Evolutionary conservation across 2,888 invertebrate species (phyloP).

Genomic region (Eupithecia subumbrata): DNA sequence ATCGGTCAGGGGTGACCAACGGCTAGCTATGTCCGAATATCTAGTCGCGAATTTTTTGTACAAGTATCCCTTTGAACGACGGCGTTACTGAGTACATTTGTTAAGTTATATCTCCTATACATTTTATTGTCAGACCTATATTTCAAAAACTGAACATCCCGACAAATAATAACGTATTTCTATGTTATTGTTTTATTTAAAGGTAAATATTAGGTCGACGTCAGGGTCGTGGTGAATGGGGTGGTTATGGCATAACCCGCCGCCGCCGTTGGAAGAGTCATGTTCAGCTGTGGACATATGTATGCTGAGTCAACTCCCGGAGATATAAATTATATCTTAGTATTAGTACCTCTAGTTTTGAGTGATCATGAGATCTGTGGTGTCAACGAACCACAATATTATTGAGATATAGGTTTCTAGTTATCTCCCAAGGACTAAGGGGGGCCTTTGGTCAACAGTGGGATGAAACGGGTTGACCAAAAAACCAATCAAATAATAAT

Average conservation of each 20-base stretch:
- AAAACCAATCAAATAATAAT: neutral
- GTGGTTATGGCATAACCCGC: neutral
- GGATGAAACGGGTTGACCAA: neutral
- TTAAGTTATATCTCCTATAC: neutral
- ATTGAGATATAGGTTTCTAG: neutral
- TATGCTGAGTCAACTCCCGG: neutral
- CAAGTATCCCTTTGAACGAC: constrained; percentile 43
- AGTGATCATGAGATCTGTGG: neutral
- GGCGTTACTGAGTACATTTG: neutral
- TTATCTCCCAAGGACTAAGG: too few species aligned
- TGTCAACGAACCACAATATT: neutral
- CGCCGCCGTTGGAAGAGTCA: neutral
- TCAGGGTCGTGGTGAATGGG: neutral
- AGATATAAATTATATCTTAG: neutral
- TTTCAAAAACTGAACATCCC: neutral
- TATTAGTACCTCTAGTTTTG: neutral
- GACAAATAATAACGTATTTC: neutral
- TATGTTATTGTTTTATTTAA: neutral
- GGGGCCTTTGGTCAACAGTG: too few species aligned
- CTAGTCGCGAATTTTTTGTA: constrained; percentile 48
- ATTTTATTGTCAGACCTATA: neutral
- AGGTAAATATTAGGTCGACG: neutral
- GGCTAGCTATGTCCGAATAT: constrained; percentile 56
- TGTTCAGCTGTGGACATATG: neutral
- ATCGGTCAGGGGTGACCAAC: constrained; percentile 81